Base-by-base conservation (phyloP, 2,113 vertebrate genomes). In the Synchiropus splendidus region DNA sequence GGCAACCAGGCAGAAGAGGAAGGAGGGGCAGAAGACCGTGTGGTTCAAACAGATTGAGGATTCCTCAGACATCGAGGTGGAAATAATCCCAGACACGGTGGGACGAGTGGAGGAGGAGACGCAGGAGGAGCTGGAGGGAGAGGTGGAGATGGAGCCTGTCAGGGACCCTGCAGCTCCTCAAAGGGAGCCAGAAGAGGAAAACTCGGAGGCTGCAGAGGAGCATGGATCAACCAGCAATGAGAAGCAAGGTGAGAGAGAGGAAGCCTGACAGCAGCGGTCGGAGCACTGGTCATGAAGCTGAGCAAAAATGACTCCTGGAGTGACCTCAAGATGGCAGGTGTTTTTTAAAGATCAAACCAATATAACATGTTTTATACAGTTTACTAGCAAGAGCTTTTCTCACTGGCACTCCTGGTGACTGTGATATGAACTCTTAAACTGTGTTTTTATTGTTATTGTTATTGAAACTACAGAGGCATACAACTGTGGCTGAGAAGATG, bases 41-140 rank as follows among this genome's bases (percentile, higher is more conserved):
- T 90, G 86, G 89, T 90, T 90, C 65, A 87, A 87, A 44, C 83
- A 89, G 51, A 83, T 71, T 13, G 80, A 85, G 50, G 79, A 85
- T 52, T 85, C 86, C 2, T 81, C 83, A 0, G 83, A 86, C 53
- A 85, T 86, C n/a, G 86, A 88, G 61, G 84, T 85, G 50, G 79
- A 87, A 54, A 82, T 90, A 14, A 88, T 87, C 55, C 86, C 85
- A 0, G 84, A 86, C 38, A 75, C 73, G 4, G 72, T 79, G 41
- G 80, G 83, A 34, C 68, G 50, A 21, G 66, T 77, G 64, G 77
- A 81, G 49, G 74, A 60, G 39, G 81, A 78, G 40, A 70, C 67
- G 0, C 48, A 77, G 54, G 80, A 76, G 50, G 66, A 71, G 44
- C 64, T 79, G 31, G 61, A 60, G 33, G 65, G 48, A 9, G 70